Evolutionary conservation across 1,140 invertebrate genomes (phyloP).

Genomic region (Notospermus geniculatus): DNA sequence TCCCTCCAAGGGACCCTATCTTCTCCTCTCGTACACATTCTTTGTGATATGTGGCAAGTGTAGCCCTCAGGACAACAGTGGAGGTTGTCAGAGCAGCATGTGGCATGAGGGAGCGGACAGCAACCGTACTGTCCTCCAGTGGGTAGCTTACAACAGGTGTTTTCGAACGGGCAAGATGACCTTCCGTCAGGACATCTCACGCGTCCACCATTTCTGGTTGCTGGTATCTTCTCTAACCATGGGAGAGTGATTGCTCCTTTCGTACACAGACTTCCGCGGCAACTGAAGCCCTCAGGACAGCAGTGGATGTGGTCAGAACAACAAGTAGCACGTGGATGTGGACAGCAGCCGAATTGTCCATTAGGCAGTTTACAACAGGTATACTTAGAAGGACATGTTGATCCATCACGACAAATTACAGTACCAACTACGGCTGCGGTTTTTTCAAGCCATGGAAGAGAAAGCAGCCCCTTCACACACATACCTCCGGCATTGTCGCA

Average conservation of each 20-base stretch:
- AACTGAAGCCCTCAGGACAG: conserved; percentile 39
- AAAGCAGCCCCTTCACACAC: neutral
- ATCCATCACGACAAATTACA: conserved; percentile 16
- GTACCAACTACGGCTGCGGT: conserved; percentile 10
- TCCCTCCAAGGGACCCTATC: conserved; percentile 20
- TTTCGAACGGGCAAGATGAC: conserved; percentile 43
- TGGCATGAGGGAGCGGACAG: conserved; percentile 39
- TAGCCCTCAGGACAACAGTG: conserved; percentile 22
- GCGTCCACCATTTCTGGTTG: neutral
- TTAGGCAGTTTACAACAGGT: conserved; percentile 18
- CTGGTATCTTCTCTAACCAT: neutral
- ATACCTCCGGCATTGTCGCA: neutral
- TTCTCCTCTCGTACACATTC: conserved; percentile 28
- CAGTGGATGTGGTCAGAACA: conserved; percentile 45
- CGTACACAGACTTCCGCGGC: conserved; percentile 26
- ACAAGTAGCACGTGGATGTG: conserved; percentile 30
- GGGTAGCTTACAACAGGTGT: conserved; percentile 41
- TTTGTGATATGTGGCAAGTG: conserved; percentile 11
- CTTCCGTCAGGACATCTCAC: conserved; percentile 30
- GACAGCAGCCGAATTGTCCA: neutral
- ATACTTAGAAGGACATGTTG: conserved; percentile 12
- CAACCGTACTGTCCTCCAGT: conserved; percentile 35
- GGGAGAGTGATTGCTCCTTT: conserved; percentile 5
- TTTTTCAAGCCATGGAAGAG: conserved; percentile 28
- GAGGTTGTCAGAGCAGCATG: conserved; percentile 12